phyloP scores from a whole-genome alignment of 30 jellyfish, hydroid and myxozoan species.

The Nemopilema nomurai region DNA sequence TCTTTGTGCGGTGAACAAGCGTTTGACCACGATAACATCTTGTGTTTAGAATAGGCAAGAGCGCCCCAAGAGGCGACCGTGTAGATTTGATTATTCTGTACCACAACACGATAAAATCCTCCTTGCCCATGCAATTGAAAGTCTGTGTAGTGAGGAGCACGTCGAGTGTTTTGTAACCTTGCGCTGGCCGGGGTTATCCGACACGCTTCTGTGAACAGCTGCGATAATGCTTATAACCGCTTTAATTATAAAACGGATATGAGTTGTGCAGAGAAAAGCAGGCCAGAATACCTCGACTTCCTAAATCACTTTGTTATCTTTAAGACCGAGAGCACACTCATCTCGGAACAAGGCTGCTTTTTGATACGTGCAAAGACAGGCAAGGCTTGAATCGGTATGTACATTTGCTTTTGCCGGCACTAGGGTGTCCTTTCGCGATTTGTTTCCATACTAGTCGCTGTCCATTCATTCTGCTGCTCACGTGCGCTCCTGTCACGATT shows the following conservation, averaged over 20 bases:
- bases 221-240: constrained; percentile 76
- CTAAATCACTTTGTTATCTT: constrained; percentile 74
- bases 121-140: constrained; percentile 24
- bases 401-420: constrained; percentile 5
- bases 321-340: constrained; percentile 37
- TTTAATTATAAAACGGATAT: constrained; percentile 72
- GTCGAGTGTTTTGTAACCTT: constrained; percentile 19
- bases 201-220: constrained; percentile 73
- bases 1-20: constrained; percentile 38
- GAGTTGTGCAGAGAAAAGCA: constrained; percentile 58
- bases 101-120: constrained; percentile 25
- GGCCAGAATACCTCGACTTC: constrained; percentile 80
- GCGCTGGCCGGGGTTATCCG: constrained; percentile 40
- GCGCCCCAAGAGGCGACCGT: constrained; percentile 36
- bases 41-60: constrained; percentile 20
- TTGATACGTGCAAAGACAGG: constrained; percentile 8
- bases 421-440: neutral
- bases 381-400: constrained; percentile 35
- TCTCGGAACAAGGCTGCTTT: neutral
- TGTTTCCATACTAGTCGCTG: neutral
- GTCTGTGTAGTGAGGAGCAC: neutral
- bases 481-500: constrained; percentile 41
- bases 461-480: constrained; percentile 54
- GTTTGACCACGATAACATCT: constrained; percentile 57
- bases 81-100: constrained; percentile 57